These are phyloP conservation scores for Falcaria lacertinaria DNA, from an alignment of 2,888 invertebrate species.

Conservation along the genomic window DNA sequence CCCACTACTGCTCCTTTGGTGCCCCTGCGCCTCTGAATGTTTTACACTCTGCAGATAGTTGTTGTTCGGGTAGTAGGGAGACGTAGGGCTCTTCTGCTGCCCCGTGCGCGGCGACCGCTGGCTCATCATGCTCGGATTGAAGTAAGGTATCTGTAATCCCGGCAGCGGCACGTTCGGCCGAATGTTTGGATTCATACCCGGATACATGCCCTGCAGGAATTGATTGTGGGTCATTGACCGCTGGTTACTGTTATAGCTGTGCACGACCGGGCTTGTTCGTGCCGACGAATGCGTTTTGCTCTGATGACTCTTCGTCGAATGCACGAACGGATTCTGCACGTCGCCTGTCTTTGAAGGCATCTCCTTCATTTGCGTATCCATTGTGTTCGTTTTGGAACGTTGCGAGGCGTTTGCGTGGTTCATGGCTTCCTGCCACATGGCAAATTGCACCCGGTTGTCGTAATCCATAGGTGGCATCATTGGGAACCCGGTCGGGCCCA, in stretches of 20 bases:
- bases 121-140: constrained; percentile 59
- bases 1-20: constrained; percentile 45
- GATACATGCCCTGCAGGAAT: constrained; percentile 63
- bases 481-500: constrained; percentile 62
- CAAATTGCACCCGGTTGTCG: constrained; percentile 78
- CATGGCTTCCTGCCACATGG: constrained; percentile 86
- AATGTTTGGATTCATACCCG: constrained; percentile 55
- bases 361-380: constrained; percentile 57
- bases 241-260: constrained; percentile 58
- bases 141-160: constrained; percentile 65
- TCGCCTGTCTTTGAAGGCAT: constrained; percentile 54
- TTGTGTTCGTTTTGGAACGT: constrained; percentile 45
- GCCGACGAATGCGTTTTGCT: constrained; percentile 64
- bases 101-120: constrained; percentile 53
- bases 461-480: constrained; percentile 72
- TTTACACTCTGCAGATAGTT: constrained; percentile 65
- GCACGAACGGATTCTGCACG: constrained; percentile 66
- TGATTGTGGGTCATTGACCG: constrained; percentile 51
- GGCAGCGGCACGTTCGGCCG: constrained; percentile 57
- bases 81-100: constrained; percentile 67
- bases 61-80: constrained; percentile 66
- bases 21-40: constrained; percentile 42
- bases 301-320: constrained; percentile 63
- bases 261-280: constrained; percentile 71
- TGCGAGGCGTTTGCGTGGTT: constrained; percentile 70